Percentiles rank a stretch among this genome's conserved stretches.
Conservation (phyloP, 2,113 vertebrate genomes). For the Plotosus lineatus region DNA sequence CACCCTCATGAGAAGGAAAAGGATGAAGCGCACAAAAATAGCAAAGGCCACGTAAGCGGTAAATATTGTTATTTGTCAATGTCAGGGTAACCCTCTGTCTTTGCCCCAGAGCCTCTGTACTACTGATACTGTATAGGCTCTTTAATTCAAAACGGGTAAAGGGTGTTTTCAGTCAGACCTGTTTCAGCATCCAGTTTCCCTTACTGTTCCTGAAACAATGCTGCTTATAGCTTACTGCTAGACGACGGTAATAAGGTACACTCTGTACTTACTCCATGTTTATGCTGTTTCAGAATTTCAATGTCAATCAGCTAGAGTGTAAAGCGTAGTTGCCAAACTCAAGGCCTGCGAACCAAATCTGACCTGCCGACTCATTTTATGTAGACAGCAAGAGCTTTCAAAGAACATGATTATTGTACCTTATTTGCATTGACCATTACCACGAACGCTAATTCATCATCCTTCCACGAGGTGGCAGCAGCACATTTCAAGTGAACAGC, state of each 20-base stretch:
- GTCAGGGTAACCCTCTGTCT: constrained; percentile 30
- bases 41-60: constrained; percentile 85
- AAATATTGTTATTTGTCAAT: constrained; percentile 72
- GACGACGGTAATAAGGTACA: background rate
- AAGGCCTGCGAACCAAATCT: too few relatives aligned
- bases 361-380: too few relatives aligned
- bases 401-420: too few relatives aligned
- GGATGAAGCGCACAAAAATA: constrained; percentile 85
- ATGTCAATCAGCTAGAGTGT: background rate
- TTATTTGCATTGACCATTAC: too few relatives aligned
- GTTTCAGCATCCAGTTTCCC: background rate
- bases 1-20: constrained; percentile 80
- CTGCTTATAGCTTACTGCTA: background rate
- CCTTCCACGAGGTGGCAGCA: too few relatives aligned
- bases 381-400: too few relatives aligned
- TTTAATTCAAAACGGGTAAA: background rate
- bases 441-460: too few relatives aligned
- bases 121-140: background rate
- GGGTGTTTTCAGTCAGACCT: background rate
- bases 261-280: background rate
- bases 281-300: background rate
- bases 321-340: too few relatives aligned
- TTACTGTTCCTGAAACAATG: background rate
- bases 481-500: too few relatives aligned
- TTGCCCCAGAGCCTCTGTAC: background rate